Evolutionary conservation across 2,797 vertebrate species (phyloP), one percentile per base, ranked within the genome.

Genomic region (Poecilia velifera): DNA sequence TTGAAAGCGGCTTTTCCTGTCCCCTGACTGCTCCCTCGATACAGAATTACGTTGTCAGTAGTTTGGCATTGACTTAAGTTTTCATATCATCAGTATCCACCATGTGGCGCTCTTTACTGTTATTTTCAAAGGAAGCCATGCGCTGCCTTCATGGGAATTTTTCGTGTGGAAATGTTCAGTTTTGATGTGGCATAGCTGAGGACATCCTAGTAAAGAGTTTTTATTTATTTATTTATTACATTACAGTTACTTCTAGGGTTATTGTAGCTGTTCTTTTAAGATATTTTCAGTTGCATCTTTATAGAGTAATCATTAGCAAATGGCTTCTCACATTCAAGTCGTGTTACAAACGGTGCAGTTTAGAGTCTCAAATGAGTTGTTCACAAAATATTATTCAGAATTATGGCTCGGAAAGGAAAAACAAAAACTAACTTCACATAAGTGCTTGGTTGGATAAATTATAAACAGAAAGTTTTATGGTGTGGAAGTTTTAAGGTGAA

Each of bases 21-120:
- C 22, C 9, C 51, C 9, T 73, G 39, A 55, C 8, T 51, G 8
- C 2, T 62, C 3, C 3, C 4, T 10, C 18, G 7, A 12, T 46
- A 66, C 51, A 77, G 14, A 74, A 34, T 43, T 14, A 49, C 6
- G 73, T 3, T 0, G 0, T 66, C 13, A 34, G 31, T 78, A 22
- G 39, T 43, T 66, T 3, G 46, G 6, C 66, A 41, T 71, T 20
- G 39, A 34, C 9, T 78, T 66, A 6, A 2, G 31, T 73, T 55
- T 45, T 62, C 62, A 41, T 75, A 77, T 25, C 47, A 49, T 0
- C 20, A 2, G 83, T 9, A 66, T 74, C 93, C 93, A 91, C 91
- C 20, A 5, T 1, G 88, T 82, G 92, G 86, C 86, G 84, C 91
- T 84, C 55, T 84, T 81, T 39, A 49, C 77, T 59, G 31, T 51